phyloP scores from a whole-genome alignment of 2,797 vertebrate genomes.

The Trachops cirrhosus region DNA sequence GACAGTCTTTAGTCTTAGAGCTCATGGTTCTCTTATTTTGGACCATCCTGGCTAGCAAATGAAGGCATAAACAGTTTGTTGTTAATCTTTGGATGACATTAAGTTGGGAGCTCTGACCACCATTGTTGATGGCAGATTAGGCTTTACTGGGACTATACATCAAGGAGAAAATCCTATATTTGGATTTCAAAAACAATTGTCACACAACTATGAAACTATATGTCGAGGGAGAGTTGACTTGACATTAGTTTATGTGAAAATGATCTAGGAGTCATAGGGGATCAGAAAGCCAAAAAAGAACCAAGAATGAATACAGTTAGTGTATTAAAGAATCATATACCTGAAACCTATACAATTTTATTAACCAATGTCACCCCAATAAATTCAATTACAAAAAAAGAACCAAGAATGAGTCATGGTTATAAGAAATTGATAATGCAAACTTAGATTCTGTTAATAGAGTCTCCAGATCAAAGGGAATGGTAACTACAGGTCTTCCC shows the following conservation, averaged over 20 bases:
- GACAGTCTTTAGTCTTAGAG: background rate
- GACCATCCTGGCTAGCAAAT: background rate
- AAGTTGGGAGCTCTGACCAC: background rate
- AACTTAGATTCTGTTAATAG: background rate
- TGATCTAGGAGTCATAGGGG: background rate
- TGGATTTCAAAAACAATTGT: conserved; percentile 4
- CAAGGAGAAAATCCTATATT: background rate
- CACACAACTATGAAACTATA: conserved; percentile 11
- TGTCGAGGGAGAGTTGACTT: background rate
- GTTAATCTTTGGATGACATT: background rate
- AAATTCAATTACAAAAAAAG: background rate
- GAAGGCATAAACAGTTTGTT: background rate
- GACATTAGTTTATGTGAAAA: background rate
- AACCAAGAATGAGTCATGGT: background rate
- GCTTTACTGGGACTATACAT: background rate
- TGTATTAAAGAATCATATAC: background rate
- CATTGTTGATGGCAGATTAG: background rate
- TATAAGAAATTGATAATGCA: background rate
- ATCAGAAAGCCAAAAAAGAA: background rate
- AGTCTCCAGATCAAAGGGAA: conserved; percentile 15
- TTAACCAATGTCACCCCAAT: background rate
- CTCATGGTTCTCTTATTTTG: background rate
- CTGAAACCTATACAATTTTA: background rate
- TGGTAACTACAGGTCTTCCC: background rate
- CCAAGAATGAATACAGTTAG: background rate